These are phyloP conservation scores for Microctonus brassicae DNA, from an alignment of 2,888 invertebrate species.

Conservation along the genomic window DNA sequence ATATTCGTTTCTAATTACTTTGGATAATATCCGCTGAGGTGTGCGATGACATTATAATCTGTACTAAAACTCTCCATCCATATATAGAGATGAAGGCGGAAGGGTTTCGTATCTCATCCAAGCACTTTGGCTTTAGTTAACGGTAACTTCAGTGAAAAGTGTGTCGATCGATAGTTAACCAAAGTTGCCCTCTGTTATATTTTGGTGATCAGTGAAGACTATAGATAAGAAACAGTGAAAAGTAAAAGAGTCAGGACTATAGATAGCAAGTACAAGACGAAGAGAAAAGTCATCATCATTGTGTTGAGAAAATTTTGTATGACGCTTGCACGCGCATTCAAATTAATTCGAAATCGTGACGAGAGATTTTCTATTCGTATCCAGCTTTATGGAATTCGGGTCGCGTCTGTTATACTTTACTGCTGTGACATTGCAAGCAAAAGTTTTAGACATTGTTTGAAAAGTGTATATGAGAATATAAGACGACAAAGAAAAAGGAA, in stretches of 20 bases:
- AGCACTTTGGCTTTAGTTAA: neutral
- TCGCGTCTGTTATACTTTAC: slow-evolving; percentile 20
- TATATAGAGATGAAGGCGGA: neutral
- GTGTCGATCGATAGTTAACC: slow-evolving; percentile 30
- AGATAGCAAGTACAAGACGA: no score
- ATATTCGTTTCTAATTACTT: neutral
- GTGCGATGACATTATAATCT: neutral
- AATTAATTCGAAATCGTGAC: slow-evolving; percentile 44
- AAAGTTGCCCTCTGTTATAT: neutral
- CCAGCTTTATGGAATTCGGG: slow-evolving; percentile 28
- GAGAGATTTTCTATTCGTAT: slow-evolving; percentile 19
- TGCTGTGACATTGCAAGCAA: slow-evolving; percentile 24
- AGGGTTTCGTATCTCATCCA: neutral
- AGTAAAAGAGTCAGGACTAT: neutral
- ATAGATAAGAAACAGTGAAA: neutral
- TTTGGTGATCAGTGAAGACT: neutral
- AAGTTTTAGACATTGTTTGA: slow-evolving; percentile 24
- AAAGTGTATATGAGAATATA: slow-evolving; percentile 26
- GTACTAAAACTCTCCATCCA: neutral
- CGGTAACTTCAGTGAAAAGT: slow-evolving; percentile 15
- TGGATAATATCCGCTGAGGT: neutral
- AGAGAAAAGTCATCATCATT: neutral
- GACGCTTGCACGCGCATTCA: slow-evolving; percentile 25
- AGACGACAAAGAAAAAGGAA: slow-evolving; percentile 25
- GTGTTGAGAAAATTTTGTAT: neutral